Percentiles rank a stretch among this genome's conserved stretches.
Conservation (phyloP, 35 echinoderm and acorn worm genomes). For the Eucidaris tribuloides region DNA sequence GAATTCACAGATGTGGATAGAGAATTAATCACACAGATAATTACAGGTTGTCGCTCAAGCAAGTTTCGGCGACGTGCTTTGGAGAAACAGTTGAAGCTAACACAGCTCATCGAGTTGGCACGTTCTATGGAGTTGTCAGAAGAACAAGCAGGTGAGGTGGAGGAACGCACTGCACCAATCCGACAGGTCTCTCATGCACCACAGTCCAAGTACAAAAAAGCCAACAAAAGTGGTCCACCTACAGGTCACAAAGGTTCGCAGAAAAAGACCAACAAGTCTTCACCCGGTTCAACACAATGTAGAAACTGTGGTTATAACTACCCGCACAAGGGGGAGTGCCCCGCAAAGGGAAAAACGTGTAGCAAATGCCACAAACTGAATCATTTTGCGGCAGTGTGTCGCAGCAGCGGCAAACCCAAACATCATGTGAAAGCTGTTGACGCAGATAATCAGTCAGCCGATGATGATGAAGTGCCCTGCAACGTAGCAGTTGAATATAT, state of each 20-base stretch:
- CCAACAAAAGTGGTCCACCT: no score
- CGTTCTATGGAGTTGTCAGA: constrained; percentile 19
- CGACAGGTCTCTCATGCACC: neutral
- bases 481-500: neutral
- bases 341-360: neutral
- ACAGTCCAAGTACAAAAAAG: no score
- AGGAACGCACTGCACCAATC: neutral
- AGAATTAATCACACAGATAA: constrained; percentile 62
- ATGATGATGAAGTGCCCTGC: neutral
- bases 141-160: neutral
- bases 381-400: neutral
- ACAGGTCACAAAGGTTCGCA: neutral
- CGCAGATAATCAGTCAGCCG: neutral
- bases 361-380: neutral
- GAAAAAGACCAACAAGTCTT: neutral
- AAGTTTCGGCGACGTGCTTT: constrained; percentile 37
- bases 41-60: constrained; percentile 33
- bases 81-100: neutral
- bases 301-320: neutral
- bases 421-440: neutral
- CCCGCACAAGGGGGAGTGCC: neutral
- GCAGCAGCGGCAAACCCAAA: neutral
- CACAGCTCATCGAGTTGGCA: neutral
- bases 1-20: constrained; percentile 42
- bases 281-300: neutral